Evolutionary conservation across 2,113 vertebrate species (phyloP), one percentile per base, ranked within the genome.

Genomic region (Eubucco bourcierii): DNA sequence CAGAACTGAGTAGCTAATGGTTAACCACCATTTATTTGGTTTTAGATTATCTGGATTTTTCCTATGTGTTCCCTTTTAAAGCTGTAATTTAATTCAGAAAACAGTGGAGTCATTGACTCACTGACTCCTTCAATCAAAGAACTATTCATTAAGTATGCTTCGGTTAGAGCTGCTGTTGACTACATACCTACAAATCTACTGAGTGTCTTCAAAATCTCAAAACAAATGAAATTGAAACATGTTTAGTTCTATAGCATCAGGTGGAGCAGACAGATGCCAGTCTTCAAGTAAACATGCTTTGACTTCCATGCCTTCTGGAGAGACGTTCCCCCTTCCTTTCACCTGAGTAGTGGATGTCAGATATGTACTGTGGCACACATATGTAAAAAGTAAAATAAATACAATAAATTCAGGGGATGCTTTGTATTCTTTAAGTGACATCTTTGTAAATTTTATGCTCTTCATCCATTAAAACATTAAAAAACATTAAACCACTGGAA

Each of bases 31-130:
- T 79, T 87, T 87, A 78, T 76, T 84, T 95, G 39, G 1, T 79
- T 92, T 90, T 68, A 81, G 66, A 79, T 88, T 75, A 68, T 67
- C 58, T 65, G 44, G 15, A 74, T 87, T 89, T 89, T 90, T 94
- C 50, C 81, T 58, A 8, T 73, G 50, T 65, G 14, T 23, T 55
- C 89, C 24, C 50, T 79, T 84, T 84, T 73, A 84, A 79, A 84
- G 71, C 63, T 88, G 13, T 86, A 78, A 70, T 95, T 95, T 86
- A 78, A 70, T 95, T 95, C 78, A 79, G 81, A 82, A 87, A 87
- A 20, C 50, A 37, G 39, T 24, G 59, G 66, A 76, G 15, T 81
- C 34, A 89, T 18, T 90, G 78, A 93, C 84, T 90, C 64, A 33
- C 8, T 33, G 27, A 20, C 68, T 92, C 58, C 50, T 88, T 84